Conservation (phyloP, 2,888 invertebrate genomes). For the Tupiocoris notatus region DNA sequence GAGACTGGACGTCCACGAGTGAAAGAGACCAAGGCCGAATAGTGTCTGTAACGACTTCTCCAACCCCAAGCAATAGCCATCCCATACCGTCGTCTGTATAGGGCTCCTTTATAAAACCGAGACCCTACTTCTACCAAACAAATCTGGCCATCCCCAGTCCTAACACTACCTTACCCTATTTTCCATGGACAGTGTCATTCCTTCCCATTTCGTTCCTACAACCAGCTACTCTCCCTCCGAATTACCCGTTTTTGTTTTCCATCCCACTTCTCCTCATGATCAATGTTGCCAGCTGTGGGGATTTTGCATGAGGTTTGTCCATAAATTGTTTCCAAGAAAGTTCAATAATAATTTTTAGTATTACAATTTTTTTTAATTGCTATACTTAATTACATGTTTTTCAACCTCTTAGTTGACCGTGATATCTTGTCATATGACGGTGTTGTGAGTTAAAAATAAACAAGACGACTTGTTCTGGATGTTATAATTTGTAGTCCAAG, state of each 20-base stretch:
- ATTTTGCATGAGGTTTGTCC: too few relatives aligned
- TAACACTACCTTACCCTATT: not conserved
- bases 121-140: conserved; percentile 24
- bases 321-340: too few relatives aligned
- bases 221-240: not conserved
- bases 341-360: too few relatives aligned
- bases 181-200: too few relatives aligned
- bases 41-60: conserved; percentile 30
- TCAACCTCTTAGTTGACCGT: too few relatives aligned
- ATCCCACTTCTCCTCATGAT: not conserved
- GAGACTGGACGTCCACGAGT: not conserved
- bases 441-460: too few relatives aligned
- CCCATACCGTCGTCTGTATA: conserved; percentile 7
- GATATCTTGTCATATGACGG: too few relatives aligned
- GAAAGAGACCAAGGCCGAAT: not conserved
- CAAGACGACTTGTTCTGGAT: too few relatives aligned
- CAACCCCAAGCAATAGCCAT: not conserved
- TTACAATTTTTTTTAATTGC: too few relatives aligned
- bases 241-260: not conserved
- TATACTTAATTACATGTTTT: too few relatives aligned
- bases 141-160: conserved; percentile 23
- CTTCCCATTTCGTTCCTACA: too few relatives aligned
- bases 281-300: not conserved
- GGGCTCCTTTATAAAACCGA: not conserved
- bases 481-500: too few relatives aligned